These are phyloP conservation scores for Colinus virginianus DNA, from an alignment of 2,113 vertebrate genomes.

Conservation along the genomic window DNA sequence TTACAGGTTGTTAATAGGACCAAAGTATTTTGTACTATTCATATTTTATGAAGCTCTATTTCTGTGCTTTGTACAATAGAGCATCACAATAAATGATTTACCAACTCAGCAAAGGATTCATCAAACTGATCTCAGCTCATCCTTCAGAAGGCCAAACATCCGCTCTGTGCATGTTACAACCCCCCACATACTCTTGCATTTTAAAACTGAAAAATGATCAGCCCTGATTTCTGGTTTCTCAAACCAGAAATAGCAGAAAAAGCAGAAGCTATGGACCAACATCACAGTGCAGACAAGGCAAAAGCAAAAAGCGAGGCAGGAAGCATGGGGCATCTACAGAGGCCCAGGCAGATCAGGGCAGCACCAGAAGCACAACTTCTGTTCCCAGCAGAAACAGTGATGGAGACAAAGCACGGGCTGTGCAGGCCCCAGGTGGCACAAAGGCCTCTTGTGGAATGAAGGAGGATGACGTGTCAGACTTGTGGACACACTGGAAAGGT, in stretches of 20 bases:
- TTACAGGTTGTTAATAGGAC: constrained; percentile 72
- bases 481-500: neutral
- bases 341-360: neutral
- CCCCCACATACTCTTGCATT: neutral
- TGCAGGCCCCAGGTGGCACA: neutral
- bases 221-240: neutral
- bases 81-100: constrained; percentile 79
- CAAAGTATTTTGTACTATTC: constrained; percentile 75
- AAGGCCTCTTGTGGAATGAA: neutral
- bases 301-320: neutral
- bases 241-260: no score
- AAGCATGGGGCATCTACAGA: neutral
- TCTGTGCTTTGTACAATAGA: constrained; percentile 76
- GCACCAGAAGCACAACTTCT: neutral
- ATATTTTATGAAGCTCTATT: constrained; percentile 81
- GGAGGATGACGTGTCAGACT: neutral
- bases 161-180: constrained; percentile 5
- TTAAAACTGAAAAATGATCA: neutral
- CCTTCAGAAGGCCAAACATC: constrained; percentile 32
- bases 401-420: neutral
- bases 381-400: neutral
- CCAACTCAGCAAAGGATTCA: constrained; percentile 50
- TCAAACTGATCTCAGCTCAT: constrained; percentile 62
- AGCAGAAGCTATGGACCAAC: neutral
- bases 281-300: neutral